Base-by-base conservation (phyloP, 1,140 invertebrate genomes). In the Zaprionus camerounensis region DNA sequence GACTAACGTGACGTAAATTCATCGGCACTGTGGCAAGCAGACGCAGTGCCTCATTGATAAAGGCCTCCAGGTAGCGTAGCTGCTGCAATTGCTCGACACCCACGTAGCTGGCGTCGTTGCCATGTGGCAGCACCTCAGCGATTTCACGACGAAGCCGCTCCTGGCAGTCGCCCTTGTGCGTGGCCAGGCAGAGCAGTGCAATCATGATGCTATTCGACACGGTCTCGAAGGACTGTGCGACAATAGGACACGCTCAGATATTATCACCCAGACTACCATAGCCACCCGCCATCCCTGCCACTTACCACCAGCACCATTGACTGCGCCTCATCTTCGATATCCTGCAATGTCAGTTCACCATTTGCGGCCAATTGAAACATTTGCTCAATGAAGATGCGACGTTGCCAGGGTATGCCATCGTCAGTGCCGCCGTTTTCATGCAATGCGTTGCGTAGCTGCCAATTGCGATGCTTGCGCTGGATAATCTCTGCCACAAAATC, bases 231-330 rank as follows among this genome's bases (percentile, higher is more conserved):
- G 91, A 91, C 87, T 92, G 41, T 34, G 1, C 1, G 13, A 55
- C 24, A 36, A 5, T 5, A 22, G 3, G 15, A 5, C 5, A 12
- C 2, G 38, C 15, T n/a, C 6, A 12, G 9, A 4, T 7, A 22
- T 65, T 31, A 20, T 49, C 15, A 20, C 20, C 7, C 11, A 1
- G 38, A n/a, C 17, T 12, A 46, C 15, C 9, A 26, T 26, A 5
- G 1, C 17, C 41, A n/a, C 15, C 17, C 2, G 0, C 20, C n/a
- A 22, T 3, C 9, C 20, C 20, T 24, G 0, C 7, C 38, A 74
- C 82, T 85, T 17, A 92, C 91, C 91, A 92, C 91, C 53, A 92
- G 46, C 1, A 92, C 82, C 91, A 92, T 92, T 5, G 91, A 92
- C 49, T 92, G 87, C 1, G 91, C 80, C 76, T 92, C 91, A 55